Percentiles rank a stretch among this genome's conserved stretches.
Conservation (phyloP, 2,113 vertebrate genomes). For the Plotosus lineatus region DNA sequence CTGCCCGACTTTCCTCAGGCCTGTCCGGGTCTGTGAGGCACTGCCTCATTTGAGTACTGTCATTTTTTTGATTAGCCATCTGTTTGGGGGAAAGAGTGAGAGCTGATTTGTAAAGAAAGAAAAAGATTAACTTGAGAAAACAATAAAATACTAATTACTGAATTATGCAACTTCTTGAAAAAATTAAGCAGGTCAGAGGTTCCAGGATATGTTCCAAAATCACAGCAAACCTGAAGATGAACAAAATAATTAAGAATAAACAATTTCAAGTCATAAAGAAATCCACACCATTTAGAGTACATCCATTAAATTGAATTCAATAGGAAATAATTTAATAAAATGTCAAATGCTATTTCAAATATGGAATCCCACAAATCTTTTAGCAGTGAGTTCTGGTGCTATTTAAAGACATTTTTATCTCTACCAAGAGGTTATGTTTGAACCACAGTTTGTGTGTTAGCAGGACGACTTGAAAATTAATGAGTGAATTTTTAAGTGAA, state of each 20-base stretch:
- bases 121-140: not conserved
- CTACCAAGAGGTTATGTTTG: too few relatives aligned
- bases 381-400: too few relatives aligned
- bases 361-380: too few relatives aligned
- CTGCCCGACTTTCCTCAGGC: not conserved
- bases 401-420: too few relatives aligned
- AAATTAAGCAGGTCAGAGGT: not conserved
- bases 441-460: too few relatives aligned
- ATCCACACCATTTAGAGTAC: not conserved
- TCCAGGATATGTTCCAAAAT: not conserved
- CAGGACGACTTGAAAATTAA: too few relatives aligned
- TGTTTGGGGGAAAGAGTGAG: conserved; percentile 4
- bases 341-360: too few relatives aligned
- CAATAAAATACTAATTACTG: too few relatives aligned
- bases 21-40: not conserved
- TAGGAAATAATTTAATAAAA: too few relatives aligned
- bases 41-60: conserved; percentile 26
- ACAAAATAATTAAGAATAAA: not conserved
- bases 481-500: too few relatives aligned
- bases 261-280: not conserved
- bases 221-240: not conserved
- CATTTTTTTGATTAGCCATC: conserved; percentile 30
- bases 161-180: not conserved
- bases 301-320: not conserved
- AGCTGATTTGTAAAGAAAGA: not conserved